Conservation (phyloP, 2,888 invertebrate species). For the Caenorhabditis becei region DNA sequence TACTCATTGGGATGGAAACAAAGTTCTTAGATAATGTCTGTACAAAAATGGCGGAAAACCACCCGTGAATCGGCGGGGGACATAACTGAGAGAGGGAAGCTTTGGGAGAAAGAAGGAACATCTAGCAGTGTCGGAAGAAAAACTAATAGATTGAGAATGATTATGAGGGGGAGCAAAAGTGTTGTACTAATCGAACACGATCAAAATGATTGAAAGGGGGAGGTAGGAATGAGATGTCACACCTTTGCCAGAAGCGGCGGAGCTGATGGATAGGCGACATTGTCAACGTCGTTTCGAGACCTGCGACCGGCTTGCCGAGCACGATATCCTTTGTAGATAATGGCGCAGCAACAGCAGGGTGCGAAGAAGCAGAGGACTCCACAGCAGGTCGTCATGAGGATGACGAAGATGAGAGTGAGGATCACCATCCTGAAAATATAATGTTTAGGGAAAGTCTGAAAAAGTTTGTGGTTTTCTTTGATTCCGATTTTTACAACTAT, state of each 20-base stretch:
- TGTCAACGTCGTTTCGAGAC: conserved; percentile 33
- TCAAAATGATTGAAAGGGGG: not conserved
- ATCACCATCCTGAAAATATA: conserved; percentile 71
- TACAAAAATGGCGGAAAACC: conserved; percentile 3
- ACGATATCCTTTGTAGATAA: conserved; percentile 61
- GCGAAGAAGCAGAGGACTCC: conserved; percentile 72
- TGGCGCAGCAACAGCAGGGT: conserved; percentile 71
- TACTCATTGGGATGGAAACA: not conserved
- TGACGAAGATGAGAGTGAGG: conserved; percentile 69
- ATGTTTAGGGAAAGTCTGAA: too few relatives aligned
- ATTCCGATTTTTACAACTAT: too few relatives aligned
- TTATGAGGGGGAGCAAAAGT: not conserved
- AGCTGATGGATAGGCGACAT: conserved; percentile 53
- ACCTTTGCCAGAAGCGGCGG: conserved; percentile 63
- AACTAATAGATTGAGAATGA: not conserved
- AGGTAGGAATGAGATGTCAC: conserved; percentile 25
- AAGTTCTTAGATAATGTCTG: not conserved
- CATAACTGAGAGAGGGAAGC: not conserved
- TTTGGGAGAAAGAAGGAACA: not conserved
- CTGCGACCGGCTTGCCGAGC: conserved; percentile 53
- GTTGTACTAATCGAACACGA: conserved; percentile 5
- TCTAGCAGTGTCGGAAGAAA: not conserved
- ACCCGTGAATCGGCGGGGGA: conserved; percentile 12
- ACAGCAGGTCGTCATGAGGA: conserved; percentile 67
- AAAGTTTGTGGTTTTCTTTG: too few relatives aligned